Percentiles rank a stretch among this genome's conserved stretches.
These are phyloP conservation scores for Prunella himalayana DNA, from an alignment of 2,113 vertebrate genomes.

Conservation along the genomic window DNA sequence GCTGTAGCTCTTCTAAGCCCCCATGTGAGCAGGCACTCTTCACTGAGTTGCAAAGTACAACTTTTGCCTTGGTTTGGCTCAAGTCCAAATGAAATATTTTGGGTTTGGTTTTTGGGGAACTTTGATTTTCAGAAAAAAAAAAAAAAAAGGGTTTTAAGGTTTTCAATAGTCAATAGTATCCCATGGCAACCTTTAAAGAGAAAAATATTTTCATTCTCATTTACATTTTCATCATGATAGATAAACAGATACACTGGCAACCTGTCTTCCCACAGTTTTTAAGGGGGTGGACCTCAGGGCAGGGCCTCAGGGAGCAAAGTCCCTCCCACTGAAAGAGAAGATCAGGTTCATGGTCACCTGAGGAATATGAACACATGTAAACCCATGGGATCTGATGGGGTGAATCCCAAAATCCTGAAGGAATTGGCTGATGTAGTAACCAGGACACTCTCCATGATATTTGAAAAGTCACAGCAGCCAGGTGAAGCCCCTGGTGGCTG, in stretches of 20 bases:
- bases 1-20: neutral
- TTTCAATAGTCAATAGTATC: neutral
- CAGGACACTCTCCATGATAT: neutral
- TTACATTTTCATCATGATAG: neutral
- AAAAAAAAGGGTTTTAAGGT: neutral
- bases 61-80: neutral
- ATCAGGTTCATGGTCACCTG: neutral
- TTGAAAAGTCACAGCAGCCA: neutral
- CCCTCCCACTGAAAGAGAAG: neutral
- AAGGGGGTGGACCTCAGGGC: neutral
- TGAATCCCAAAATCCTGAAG: neutral
- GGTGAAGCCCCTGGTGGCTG: neutral
- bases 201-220: neutral
- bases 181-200: neutral
- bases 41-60: neutral
- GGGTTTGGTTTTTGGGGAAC: neutral
- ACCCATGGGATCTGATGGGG: neutral
- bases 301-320: neutral
- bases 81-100: neutral
- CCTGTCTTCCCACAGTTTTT: neutral
- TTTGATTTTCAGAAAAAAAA: neutral
- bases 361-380: neutral
- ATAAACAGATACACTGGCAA: neutral
- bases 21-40: neutral
- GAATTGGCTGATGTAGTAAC: neutral